Evolutionary conservation across 2,888 invertebrate genomes (phyloP), one percentile per base, ranked within the genome.

Genomic region (Protula sp.): DNA sequence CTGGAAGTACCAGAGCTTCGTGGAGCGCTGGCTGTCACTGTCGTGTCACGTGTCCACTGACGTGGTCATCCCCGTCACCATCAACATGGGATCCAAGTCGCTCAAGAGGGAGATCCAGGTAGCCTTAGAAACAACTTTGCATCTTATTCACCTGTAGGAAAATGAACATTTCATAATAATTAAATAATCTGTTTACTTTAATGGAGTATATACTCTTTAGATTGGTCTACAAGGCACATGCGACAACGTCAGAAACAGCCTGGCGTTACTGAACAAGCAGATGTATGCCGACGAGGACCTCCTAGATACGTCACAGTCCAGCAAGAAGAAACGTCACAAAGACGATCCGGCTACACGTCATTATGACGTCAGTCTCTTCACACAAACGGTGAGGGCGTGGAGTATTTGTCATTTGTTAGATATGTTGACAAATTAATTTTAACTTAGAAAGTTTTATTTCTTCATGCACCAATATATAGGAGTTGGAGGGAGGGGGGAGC

Each of bases 11-110:
- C 53, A 53, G 53, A 53, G 28, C 5, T 53, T 53, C n/a, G 29
- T 53, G 24, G 53, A 53, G 24, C 53, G 86, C 65, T 92, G 92
- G 91, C 86, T 87, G 68, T 85, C 87, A 66, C 79, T 92, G 27
- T 88, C 91, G 73, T 87, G 89, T 67, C 86, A 86, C 70, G 87
- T 89, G 74, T 87, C 89, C 70, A 84, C 92, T 74, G 88, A 92
- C 80, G 87, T 88, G 71, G 81, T 14, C 19, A 38, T 38, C 38
- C 38, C 38, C 19, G 38, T 38, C 9, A 19, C 38, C 38, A 38
- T 19, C 9, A 19, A 38, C 9, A 38, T 38, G 38, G 38, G 9
- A 9, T 14, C 9, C 38, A 38, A 38, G 38, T 38, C 38, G 9
- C 38, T 38, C 9, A 38, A 38, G 19, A 38, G 19, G 19, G 9